phyloP scores from a whole-genome alignment of 2,113 vertebrate genomes.

The Tauraco erythrolophus region DNA sequence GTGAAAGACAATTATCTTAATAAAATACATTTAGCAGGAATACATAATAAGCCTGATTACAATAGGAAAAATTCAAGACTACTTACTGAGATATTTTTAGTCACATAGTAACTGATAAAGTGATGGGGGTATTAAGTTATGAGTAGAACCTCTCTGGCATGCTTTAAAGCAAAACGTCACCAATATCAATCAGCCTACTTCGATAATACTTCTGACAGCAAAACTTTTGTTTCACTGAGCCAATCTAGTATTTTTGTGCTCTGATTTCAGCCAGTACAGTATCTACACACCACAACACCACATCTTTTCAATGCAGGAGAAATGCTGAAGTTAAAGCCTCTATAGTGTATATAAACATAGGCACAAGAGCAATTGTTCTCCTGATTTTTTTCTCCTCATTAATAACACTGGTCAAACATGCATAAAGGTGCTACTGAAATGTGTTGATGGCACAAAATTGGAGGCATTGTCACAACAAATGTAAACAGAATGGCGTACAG shows the following conservation, averaged over 20 bases:
- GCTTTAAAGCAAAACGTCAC: slow-evolving; percentile 32
- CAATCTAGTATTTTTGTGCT: background rate
- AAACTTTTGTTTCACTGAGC: background rate
- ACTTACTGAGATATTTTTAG: slow-evolving; percentile 27
- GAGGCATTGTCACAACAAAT: background rate
- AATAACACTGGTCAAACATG: background rate
- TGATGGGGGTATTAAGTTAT: background rate
- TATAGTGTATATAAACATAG: background rate
- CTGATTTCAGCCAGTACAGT: background rate
- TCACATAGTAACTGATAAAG: background rate
- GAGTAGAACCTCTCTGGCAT: background rate
- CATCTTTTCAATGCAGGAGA: background rate
- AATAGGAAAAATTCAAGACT: slow-evolving; percentile 39
- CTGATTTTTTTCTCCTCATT: background rate
- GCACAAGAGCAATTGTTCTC: background rate
- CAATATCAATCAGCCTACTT: background rate
- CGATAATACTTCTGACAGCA: background rate
- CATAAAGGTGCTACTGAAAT: background rate
- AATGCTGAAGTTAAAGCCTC: background rate
- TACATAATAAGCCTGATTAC: slow-evolving; percentile 15
- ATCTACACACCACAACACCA: background rate
- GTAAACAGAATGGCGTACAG: background rate
- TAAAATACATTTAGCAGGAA: background rate
- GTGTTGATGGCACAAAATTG: background rate
- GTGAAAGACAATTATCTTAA: slow-evolving; percentile 41